Evolutionary conservation across 2,888 invertebrate genomes (phyloP).

Genomic region (Chloroclysta siterata): DNA sequence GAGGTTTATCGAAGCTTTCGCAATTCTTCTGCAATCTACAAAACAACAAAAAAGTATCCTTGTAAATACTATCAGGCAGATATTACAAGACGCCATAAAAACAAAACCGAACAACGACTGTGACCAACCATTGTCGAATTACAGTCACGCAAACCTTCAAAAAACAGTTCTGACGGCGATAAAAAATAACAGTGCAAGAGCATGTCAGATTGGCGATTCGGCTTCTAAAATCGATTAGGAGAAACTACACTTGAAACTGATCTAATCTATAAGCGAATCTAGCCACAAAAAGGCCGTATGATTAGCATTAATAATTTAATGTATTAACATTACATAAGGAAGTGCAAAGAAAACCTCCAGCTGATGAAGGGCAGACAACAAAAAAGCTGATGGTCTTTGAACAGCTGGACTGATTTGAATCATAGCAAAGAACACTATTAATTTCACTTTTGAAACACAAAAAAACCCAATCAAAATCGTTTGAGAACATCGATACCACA

Average conservation of each 20-base stretch:
- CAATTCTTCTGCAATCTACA: background rate
- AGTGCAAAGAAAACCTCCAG: too few species aligned
- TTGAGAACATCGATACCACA: too few species aligned
- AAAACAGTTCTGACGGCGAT: slow-evolving; percentile 23
- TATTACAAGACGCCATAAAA: slow-evolving; percentile 18
- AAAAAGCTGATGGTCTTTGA: too few species aligned
- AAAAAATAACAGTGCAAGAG: slow-evolving; percentile 28
- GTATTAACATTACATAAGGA: too few species aligned
- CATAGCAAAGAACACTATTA: too few species aligned
- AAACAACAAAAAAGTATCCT: slow-evolving; percentile 2
- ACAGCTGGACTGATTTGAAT: too few species aligned
- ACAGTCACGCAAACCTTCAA: slow-evolving; percentile 31
- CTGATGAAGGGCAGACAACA: too few species aligned
- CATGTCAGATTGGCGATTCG: slow-evolving; percentile 17
- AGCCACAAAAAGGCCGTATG: background rate
- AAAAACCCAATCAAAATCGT: too few species aligned
- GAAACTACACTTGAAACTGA: slow-evolving; percentile 1
- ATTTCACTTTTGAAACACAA: too few species aligned
- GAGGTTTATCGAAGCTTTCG: too few species aligned
- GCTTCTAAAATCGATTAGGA: slow-evolving; percentile 9
- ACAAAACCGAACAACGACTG: slow-evolving; percentile 29
- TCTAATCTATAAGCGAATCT: background rate
- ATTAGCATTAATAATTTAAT: too few species aligned
- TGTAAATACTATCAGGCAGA: slow-evolving; percentile 2
- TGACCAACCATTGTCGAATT: slow-evolving; percentile 31